Evolutionary conservation across 2,113 vertebrate species (phyloP).

Genomic region (Leptocoma aspasia): DNA sequence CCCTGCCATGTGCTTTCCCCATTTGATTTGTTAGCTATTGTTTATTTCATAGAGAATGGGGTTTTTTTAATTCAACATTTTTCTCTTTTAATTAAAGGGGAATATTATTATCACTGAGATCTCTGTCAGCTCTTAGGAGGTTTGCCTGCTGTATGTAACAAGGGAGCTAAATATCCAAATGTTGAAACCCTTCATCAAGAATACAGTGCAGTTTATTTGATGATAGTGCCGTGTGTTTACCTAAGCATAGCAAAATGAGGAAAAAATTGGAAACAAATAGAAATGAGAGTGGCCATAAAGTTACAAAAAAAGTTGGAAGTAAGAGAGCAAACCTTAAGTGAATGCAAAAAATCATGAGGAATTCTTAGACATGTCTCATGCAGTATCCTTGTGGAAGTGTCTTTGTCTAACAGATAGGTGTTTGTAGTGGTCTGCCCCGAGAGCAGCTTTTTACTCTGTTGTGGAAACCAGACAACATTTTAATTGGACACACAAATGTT

Average conservation of each 20-base stretch:
- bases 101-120: not conserved
- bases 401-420: not conserved
- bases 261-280: not conserved
- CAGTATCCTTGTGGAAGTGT: not conserved
- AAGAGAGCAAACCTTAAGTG: not conserved
- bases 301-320: not conserved
- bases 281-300: not conserved
- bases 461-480: not conserved
- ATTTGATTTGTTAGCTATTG: not conserved
- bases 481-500: not conserved
- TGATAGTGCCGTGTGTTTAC: not conserved
- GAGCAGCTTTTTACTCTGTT: not conserved
- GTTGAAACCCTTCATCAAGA: not conserved
- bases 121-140: not conserved
- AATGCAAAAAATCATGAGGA: not conserved
- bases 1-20: not conserved
- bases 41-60: not conserved
- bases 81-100: not conserved
- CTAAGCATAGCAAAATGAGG: not conserved
- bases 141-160: not conserved
- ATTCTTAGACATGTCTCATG: not conserved
- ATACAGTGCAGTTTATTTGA: not conserved
- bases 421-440: not conserved
- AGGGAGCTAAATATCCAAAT: not conserved
- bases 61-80: not conserved